phyloP scores from a whole-genome alignment of 2,113 vertebrate species.

The Meleagris gallopavo region DNA sequence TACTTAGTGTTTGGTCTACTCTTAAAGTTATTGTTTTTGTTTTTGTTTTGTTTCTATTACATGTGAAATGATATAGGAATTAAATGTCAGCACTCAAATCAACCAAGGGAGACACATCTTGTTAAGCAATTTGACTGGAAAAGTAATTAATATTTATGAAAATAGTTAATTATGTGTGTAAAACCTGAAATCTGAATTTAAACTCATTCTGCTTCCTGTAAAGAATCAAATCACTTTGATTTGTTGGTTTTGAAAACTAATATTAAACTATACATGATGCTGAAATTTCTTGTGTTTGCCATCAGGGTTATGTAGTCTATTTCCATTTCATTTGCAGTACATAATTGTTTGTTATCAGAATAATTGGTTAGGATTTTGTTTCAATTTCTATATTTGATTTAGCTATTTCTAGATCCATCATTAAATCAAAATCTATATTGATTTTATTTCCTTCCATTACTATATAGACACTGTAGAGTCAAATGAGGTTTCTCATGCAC shows the following conservation, averaged over 20 bases:
- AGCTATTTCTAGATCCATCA: background rate
- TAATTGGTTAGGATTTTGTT: background rate
- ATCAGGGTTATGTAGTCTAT: background rate
- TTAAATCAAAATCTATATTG: background rate
- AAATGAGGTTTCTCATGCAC: background rate
- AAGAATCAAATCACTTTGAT: background rate
- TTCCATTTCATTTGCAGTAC: background rate
- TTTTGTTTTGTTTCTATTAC: background rate
- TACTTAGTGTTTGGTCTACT: slow-evolving; percentile 24
- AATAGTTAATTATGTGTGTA: background rate
- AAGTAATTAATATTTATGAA: background rate
- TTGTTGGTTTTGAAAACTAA: background rate
- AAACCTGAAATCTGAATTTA: background rate
- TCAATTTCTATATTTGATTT: background rate
- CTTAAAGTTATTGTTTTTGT: background rate
- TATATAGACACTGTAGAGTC: background rate
- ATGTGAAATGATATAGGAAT: background rate
- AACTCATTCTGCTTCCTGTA: background rate
- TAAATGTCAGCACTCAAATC: slow-evolving; percentile 3
- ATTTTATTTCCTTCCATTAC: background rate
- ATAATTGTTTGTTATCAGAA: background rate
- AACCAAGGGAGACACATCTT: background rate
- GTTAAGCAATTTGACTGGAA: background rate
- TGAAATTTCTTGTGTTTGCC: background rate
- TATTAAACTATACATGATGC: background rate